A percentile compares a stretch with the other conserved stretches of the same genome.
phyloP scores from a whole-genome alignment of 1,140 invertebrate species.

The Macrobrachium nipponense region DNA sequence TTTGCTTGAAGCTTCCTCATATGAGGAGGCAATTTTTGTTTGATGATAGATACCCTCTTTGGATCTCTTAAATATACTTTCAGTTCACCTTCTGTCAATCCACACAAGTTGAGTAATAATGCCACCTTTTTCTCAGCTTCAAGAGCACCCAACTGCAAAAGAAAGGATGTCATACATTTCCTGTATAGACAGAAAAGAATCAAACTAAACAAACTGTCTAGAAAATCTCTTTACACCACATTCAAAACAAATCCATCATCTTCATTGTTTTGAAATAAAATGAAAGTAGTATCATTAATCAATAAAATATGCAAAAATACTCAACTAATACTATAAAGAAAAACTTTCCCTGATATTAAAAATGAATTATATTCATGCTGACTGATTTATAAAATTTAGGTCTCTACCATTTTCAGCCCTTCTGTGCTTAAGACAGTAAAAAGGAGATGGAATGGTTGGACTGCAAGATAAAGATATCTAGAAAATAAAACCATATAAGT shows the following conservation, averaged over 20 bases:
- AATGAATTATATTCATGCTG: too few relatives aligned
- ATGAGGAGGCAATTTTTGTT: slow-evolving; percentile 42
- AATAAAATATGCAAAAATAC: not conserved
- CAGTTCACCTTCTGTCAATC: slow-evolving; percentile 42
- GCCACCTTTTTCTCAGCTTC: slow-evolving; percentile 43
- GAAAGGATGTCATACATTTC: not conserved
- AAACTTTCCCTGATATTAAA: not conserved
- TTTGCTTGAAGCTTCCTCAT: slow-evolving; percentile 30
- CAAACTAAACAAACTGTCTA: too few relatives aligned
- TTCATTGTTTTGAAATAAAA: not conserved
- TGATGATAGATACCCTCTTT: slow-evolving; percentile 25
- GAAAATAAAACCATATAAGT: too few relatives aligned
- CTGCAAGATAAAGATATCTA: too few relatives aligned
- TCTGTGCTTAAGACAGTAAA: too few relatives aligned
- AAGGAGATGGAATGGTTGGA: too few relatives aligned
- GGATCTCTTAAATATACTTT: slow-evolving; percentile 43
- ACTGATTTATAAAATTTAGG: too few relatives aligned
- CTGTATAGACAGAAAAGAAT: not conserved
- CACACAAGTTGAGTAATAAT: slow-evolving; percentile 32
- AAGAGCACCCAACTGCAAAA: slow-evolving; percentile 33
- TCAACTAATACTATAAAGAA: not conserved
- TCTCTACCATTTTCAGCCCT: too few relatives aligned
- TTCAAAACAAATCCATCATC: too few relatives aligned
- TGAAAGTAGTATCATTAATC: not conserved
- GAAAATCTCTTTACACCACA: too few relatives aligned